These are phyloP conservation scores for Sarcophaga peregrina DNA, from an alignment of 1,140 invertebrate species.

Conservation along the genomic window DNA sequence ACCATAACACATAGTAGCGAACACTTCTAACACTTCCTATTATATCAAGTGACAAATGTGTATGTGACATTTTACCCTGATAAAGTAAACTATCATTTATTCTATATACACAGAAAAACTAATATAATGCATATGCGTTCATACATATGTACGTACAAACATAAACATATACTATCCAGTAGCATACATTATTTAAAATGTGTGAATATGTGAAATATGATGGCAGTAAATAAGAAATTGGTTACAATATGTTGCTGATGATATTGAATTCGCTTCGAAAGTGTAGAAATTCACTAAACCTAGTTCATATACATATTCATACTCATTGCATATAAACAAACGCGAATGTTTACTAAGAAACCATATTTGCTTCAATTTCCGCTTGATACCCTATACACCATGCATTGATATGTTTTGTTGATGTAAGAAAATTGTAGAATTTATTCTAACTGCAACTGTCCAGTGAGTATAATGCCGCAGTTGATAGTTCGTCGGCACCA, in stretches of 20 bases:
- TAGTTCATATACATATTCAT: background rate
- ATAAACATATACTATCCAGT: background rate
- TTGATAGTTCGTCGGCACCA: too few species aligned
- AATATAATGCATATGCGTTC: too few species aligned
- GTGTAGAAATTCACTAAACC: background rate
- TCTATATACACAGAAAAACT: background rate
- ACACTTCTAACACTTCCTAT: slow-evolving; percentile 2
- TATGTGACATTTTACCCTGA: slow-evolving; percentile 21
- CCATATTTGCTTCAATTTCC: slow-evolving; percentile 16
- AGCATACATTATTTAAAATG: background rate
- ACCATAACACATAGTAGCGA: background rate
- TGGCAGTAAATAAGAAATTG: background rate
- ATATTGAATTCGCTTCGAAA: background rate
- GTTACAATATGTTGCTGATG: background rate
- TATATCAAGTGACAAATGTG: slow-evolving; percentile 19
- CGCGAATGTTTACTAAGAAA: background rate
- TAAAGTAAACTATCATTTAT: slow-evolving; percentile 20
- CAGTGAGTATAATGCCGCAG: too few species aligned
- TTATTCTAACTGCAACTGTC: too few species aligned
- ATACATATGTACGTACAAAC: background rate
- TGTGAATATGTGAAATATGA: background rate
- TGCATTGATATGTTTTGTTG: too few species aligned
- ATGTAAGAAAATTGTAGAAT: too few species aligned
- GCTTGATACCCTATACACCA: background rate
- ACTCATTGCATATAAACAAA: background rate